A percentile compares a stretch with the other conserved stretches of the same genome.
Conservation (phyloP, 2,797 vertebrate genomes). For the Enteromius radiatus region DNA sequence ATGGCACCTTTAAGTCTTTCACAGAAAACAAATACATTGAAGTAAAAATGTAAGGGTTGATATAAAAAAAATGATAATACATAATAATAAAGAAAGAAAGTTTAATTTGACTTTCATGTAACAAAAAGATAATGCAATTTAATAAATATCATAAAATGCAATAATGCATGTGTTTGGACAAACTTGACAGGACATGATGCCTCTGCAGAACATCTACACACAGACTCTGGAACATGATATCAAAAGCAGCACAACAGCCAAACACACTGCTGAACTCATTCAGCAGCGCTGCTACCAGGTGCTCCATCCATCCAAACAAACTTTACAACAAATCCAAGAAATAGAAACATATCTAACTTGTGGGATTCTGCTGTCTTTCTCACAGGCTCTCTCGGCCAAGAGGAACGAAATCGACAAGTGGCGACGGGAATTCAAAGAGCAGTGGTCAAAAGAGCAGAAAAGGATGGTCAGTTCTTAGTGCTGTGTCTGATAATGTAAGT, state of each 20-base stretch:
- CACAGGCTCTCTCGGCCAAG: conserved; percentile 86
- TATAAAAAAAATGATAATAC: neutral
- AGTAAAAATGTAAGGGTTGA: neutral
- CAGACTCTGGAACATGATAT: conserved; percentile 89
- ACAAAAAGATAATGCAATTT: neutral
- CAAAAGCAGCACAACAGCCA: conserved; percentile 73
- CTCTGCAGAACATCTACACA: conserved; percentile 85
- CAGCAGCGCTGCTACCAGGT: conserved; percentile 91
- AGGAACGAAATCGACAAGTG: conserved; percentile 93
- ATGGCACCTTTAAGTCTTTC: neutral
- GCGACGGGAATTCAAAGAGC: conserved; percentile 94
- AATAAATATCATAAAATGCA: neutral
- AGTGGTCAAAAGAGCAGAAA: conserved; percentile 88
- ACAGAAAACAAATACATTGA: neutral
- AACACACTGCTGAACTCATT: conserved; percentile 77
- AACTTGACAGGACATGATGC: conserved; percentile 84
- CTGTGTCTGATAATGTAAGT: neutral
- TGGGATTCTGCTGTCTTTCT: neutral
- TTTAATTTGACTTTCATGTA: neutral
- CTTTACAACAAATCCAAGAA: neutral
- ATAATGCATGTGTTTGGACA: conserved; percentile 18
- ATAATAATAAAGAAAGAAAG: neutral
- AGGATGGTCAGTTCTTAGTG: conserved; percentile 82
- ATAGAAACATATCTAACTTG: neutral
- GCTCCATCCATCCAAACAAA: conserved; percentile 23